These are phyloP conservation scores for Apistogramma diplotaenia DNA, from an alignment of 2,113 vertebrate genomes.

Conservation along the genomic window DNA sequence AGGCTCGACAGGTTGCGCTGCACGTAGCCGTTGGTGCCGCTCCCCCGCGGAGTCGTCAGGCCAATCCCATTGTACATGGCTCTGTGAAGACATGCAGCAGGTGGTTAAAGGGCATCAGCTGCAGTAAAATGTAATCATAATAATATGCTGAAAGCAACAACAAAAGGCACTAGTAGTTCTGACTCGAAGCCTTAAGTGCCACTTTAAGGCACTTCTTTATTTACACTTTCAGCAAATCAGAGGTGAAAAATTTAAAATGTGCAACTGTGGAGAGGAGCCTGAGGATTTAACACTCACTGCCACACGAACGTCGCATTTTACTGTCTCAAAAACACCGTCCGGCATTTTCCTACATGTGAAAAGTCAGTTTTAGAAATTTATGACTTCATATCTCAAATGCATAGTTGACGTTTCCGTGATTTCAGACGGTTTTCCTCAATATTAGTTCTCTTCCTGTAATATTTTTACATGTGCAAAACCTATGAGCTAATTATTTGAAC, in stretches of 20 bases:
- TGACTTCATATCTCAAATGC: no score
- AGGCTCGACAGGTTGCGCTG: constrained; percentile 90
- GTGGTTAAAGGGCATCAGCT: neutral
- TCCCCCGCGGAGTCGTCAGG: constrained; percentile 89
- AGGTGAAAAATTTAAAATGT: neutral
- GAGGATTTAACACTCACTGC: neutral
- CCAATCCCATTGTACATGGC: constrained; percentile 95
- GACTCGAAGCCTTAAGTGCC: no score
- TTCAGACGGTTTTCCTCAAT: no score
- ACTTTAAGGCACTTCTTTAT: no score
- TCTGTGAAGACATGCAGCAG: neutral
- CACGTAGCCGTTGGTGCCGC: constrained; percentile 92
- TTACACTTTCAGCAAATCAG: neutral
- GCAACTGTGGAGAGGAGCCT: neutral
- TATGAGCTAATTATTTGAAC: neutral
- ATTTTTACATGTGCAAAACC: no score
- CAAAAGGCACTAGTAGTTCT: neutral
- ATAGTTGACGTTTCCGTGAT: no score
- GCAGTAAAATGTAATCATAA: neutral
- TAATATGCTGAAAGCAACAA: neutral
- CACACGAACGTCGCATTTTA: neutral
- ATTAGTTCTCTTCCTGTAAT: no score
- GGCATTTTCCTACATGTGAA: neutral
- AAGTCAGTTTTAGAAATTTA: neutral
- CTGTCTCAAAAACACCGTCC: neutral